Evolutionary conservation across 2,797 vertebrate genomes (phyloP), one percentile per base, ranked within the genome.

Genomic region (Rhinoraja longicauda): DNA sequence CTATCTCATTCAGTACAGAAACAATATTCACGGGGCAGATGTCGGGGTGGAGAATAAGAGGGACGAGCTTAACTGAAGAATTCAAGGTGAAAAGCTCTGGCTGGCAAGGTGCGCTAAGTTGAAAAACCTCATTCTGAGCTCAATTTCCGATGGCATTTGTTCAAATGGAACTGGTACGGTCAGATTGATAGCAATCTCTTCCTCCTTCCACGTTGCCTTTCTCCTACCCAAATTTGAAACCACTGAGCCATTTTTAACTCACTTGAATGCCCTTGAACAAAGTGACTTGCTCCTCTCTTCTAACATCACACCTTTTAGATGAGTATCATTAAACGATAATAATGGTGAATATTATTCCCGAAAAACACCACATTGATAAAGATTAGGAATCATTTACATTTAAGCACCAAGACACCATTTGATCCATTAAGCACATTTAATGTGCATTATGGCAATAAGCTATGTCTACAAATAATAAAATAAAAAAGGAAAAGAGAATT

Each of bases 331-430:
- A 88, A 88, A 67, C 39, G 45, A 88, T 62, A 88, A 32, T 88
- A 32, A 36, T 64, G 84, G 64, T 67, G n/a, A 88, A 88, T n/a
- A 36, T 88, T 67, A 88, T 67, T 88, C 62, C 32, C 67, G 90
- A 75, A 75, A 45, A 72, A 26, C 26, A 57, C 70, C 67, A 75
- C 1, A 57, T 53, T 72, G 90, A 75, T 57, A 75, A 92, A 92
- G 90, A 53, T 75, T 92, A 75, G 90, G 70, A 73, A 92, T 75
- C 90, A 75, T 75, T 92, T 13, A 92, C 90, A 92, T 75, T 92
- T 75, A 75, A 73, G 57, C 72, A 91, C 90, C 64, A 73, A 72
- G 36, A 73, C 19, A 75, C 36, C 70, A 73, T 92, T 73, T 39
- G n/a, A 45, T 88, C 64, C 72, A 75, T 75, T 75, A 29, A 75